Conservation (phyloP, 2,888 invertebrate species). For the Lepetodrilus schrolli region DNA sequence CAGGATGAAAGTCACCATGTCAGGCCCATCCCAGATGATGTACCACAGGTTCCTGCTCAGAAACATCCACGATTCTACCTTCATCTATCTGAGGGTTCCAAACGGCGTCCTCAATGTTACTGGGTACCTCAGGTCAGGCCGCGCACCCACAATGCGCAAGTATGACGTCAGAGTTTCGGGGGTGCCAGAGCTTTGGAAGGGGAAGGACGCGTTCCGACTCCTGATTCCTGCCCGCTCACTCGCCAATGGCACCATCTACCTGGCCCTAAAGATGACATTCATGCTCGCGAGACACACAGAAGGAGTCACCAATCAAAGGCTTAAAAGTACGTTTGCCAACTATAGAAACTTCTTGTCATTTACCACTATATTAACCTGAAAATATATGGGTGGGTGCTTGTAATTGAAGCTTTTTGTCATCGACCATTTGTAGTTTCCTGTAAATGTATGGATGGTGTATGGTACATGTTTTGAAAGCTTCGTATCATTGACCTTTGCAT, state of each 20-base stretch:
- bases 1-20: conserved; percentile 31
- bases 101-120: neutral
- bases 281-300: too few relatives aligned
- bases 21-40: conserved; percentile 28
- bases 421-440: too few relatives aligned
- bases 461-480: too few relatives aligned
- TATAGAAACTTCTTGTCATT: too few relatives aligned
- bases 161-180: conserved; percentile 1
- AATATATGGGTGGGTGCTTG: too few relatives aligned
- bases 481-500: too few relatives aligned
- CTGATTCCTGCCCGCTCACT: neutral
- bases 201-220: neutral
- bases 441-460: too few relatives aligned
- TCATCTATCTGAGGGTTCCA: conserved; percentile 20
- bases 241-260: neutral
- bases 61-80: conserved; percentile 30
- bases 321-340: too few relatives aligned
- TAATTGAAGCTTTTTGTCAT: too few relatives aligned
- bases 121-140: conserved; percentile 22
- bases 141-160: conserved; percentile 28
- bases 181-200: neutral
- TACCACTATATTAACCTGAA: too few relatives aligned
- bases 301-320: too few relatives aligned
- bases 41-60: conserved; percentile 49
- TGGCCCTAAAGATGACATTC: neutral